Percentiles rank a stretch among this genome's conserved stretches.
Conservation (phyloP, 2,113 vertebrate species). For the Motacilla alba region DNA sequence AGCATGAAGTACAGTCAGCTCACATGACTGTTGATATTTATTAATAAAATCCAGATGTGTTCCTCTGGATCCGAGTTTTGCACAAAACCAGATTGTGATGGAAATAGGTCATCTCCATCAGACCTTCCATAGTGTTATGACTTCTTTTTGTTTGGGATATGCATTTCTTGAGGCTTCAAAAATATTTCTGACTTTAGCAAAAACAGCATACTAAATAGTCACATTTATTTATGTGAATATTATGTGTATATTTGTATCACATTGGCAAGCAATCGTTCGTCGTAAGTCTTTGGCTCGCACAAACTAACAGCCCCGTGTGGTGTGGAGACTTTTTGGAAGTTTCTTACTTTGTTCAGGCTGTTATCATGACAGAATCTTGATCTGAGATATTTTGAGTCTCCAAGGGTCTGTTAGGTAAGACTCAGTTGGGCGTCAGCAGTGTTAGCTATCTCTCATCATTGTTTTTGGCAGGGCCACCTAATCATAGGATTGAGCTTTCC, state of each 20-base stretch:
- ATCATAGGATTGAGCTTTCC: neutral
- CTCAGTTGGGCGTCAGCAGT: neutral
- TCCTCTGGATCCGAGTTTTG: neutral
- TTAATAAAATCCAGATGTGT: neutral
- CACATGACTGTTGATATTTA: neutral
- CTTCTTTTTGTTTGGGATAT: neutral
- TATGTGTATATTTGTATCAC: neutral
- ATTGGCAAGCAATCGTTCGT: fast-evolving
- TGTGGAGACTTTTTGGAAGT: neutral
- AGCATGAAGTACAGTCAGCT: neutral
- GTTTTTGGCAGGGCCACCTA: neutral
- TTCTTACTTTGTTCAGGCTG: neutral
- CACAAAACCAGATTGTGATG: neutral
- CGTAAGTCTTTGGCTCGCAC: neutral
- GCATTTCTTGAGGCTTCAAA: neutral
- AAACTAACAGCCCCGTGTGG: neutral
- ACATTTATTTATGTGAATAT: neutral
- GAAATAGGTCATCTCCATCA: neutral
- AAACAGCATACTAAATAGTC: neutral
- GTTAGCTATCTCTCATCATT: neutral
- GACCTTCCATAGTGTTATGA: neutral
- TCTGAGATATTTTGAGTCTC: neutral
- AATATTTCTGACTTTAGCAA: neutral
- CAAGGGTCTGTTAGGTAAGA: neutral
- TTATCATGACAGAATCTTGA: slow-evolving; percentile 8